Evolutionary conservation across 2,888 invertebrate genomes (phyloP).

Genomic region (Eudemis profundana): DNA sequence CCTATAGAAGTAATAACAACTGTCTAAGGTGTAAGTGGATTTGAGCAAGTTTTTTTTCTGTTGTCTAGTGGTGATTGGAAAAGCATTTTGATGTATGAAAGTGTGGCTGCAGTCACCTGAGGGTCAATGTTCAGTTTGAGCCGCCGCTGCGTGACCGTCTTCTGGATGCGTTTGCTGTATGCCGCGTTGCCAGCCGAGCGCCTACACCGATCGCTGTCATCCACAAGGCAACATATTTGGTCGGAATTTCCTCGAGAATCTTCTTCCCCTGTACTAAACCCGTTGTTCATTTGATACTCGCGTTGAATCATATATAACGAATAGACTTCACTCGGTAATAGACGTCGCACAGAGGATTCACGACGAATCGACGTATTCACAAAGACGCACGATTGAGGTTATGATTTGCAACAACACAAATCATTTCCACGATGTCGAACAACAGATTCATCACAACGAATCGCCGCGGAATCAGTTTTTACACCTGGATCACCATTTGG

Average conservation of each 20-base stretch:
- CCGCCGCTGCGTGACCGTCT: constrained; percentile 95
- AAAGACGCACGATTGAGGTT: constrained; percentile 76
- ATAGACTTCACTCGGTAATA: constrained; percentile 67
- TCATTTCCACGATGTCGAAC: constrained; percentile 61
- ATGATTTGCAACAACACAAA: constrained; percentile 72
- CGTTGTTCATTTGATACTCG: constrained; percentile 90
- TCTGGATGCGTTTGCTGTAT: constrained; percentile 98
- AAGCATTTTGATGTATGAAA: constrained; percentile 26
- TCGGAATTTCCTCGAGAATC: constrained; percentile 95
- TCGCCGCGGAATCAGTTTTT: constrained; percentile 51
- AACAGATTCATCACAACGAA: constrained; percentile 61
- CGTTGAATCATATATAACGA: constrained; percentile 85
- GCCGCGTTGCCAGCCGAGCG: constrained; percentile 97
- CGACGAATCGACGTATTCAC: constrained; percentile 77
- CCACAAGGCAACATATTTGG: constrained; percentile 96
- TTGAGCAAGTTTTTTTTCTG: neutral
- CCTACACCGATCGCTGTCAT: constrained; percentile 94
- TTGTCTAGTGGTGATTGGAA: neutral
- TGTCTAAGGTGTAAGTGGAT: neutral
- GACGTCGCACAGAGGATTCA: constrained; percentile 69
- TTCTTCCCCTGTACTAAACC: constrained; percentile 96
- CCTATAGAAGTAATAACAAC: no score
- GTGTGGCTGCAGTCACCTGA: constrained; percentile 60
- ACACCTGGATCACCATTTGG: constrained; percentile 52
- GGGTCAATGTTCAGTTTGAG: constrained; percentile 95